A percentile compares a stretch with the other conserved stretches of the same genome.
These are phyloP conservation scores for Esox niger DNA, from an alignment of 2,113 vertebrate genomes.

Conservation along the genomic window DNA sequence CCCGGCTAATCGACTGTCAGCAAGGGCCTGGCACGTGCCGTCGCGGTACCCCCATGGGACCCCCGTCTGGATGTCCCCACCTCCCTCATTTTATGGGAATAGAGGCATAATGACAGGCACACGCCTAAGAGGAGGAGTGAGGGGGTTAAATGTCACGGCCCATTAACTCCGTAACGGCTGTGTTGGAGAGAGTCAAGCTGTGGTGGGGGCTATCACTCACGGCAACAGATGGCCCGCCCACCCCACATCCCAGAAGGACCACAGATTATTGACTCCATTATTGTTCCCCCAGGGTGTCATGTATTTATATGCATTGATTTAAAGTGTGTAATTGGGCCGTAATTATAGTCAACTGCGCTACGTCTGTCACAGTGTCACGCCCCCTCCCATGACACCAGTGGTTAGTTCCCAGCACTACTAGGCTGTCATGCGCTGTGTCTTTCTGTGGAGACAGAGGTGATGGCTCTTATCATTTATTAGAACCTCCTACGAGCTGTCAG, in stretches of 20 bases:
- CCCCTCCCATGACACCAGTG: not conserved
- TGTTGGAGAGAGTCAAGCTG: conserved; percentile 25
- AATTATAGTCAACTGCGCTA: not conserved
- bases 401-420: not conserved
- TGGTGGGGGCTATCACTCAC: conserved; percentile 50
- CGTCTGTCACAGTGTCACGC: conserved; percentile 39
- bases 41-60: conserved; percentile 1
- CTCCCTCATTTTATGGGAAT: conserved; percentile 20
- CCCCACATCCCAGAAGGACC: conserved; percentile 18
- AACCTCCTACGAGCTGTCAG: not conserved
- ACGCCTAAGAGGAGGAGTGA: conserved; percentile 35
- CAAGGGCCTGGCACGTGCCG: conserved; percentile 46
- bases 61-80: not conserved
- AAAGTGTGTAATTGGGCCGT: conserved; percentile 18
- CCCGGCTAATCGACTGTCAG: conserved; percentile 52
- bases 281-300: conserved; percentile 37
- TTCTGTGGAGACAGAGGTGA: not conserved
- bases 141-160: conserved; percentile 50
- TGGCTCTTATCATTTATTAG: conserved; percentile 9
- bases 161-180: conserved; percentile 59
- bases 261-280: conserved; percentile 60
- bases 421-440: not conserved
- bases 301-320: conserved; percentile 52
- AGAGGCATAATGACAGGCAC: conserved; percentile 59
- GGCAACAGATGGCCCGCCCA: conserved; percentile 71